phyloP scores from a whole-genome alignment of 2,888 invertebrate genomes.

The Rhamphomyia laevipes region DNA sequence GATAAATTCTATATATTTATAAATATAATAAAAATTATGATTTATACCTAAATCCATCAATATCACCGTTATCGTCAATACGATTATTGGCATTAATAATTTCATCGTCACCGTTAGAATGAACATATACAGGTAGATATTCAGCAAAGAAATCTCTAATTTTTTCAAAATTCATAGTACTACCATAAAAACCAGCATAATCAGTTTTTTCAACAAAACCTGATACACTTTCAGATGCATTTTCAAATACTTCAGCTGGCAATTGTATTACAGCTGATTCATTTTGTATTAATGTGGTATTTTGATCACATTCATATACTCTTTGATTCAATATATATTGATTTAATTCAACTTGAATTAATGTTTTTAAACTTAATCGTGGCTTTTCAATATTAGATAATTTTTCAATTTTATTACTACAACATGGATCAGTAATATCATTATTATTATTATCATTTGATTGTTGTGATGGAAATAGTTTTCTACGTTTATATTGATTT shows the following conservation, averaged over 20 bases:
- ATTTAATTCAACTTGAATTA: neutral
- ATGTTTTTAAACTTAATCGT: conserved; percentile 1
- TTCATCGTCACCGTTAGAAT: conserved; percentile 4
- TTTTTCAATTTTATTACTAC: neutral
- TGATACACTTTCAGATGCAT: conserved; percentile 9
- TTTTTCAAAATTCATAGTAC: neutral
- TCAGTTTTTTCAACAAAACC: conserved; percentile 11
- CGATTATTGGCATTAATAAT: neutral
- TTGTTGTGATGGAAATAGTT: conserved; percentile 24
- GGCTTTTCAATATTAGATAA: neutral
- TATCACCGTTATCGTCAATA: neutral
- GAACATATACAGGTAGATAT: conserved; percentile 11
- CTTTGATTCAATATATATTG: too few species aligned
- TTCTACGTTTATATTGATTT: neutral
- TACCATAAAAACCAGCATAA: conserved; percentile 12
- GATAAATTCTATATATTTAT: too few species aligned
- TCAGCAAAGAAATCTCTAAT: conserved; percentile 11
- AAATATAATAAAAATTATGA: too few species aligned
- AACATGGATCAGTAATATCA: neutral
- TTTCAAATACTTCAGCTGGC: conserved; percentile 9
- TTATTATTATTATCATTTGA: neutral
- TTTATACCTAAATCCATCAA: too few species aligned
- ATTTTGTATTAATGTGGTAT: neutral
- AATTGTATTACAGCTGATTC: conserved; percentile 9
- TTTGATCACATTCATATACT: neutral